Evolutionary conservation across 92 coral and sea anemone genomes (phyloP).

Genomic region (Hydrozoanthus gracilis): DNA sequence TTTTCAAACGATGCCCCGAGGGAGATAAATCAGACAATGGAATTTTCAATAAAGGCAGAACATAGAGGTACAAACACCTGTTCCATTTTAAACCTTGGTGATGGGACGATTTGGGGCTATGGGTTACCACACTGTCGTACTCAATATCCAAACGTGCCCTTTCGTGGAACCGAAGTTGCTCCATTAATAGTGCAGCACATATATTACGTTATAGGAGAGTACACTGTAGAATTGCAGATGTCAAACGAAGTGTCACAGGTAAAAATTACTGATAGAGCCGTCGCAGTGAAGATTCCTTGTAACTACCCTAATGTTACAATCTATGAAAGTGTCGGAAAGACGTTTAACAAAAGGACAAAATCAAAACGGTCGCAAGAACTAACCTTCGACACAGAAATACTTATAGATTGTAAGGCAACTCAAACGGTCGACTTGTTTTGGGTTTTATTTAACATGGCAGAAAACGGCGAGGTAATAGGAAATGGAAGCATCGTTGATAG

Average conservation of each 20-base stretch:
- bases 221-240: conserved; percentile 48
- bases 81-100: conserved; percentile 57
- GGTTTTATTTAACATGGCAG: conserved; percentile 41
- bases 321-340: conserved; percentile 40
- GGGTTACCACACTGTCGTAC: conserved; percentile 58
- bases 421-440: conserved; percentile 55
- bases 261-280: conserved; percentile 35
- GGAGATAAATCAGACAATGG: conserved; percentile 63
- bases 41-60: conserved; percentile 45
- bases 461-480: neutral
- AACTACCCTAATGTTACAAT: conserved; percentile 69
- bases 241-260: conserved; percentile 68
- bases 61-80: conserved; percentile 75
- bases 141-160: conserved; percentile 27
- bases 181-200: conserved; percentile 46
- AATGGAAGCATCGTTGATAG: conserved; percentile 33
- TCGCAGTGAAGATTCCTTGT: conserved; percentile 70
- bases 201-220: conserved; percentile 58
- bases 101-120: conserved; percentile 65
- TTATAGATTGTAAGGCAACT: conserved; percentile 72
- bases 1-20: conserved; percentile 61
- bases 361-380: conserved; percentile 41
- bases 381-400: conserved; percentile 36
- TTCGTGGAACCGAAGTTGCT: conserved; percentile 21
- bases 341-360: conserved; percentile 44